These are phyloP conservation scores for Ciona savignyi DNA, from an alignment of 23 tunicate species.

Conservation along the genomic window DNA sequence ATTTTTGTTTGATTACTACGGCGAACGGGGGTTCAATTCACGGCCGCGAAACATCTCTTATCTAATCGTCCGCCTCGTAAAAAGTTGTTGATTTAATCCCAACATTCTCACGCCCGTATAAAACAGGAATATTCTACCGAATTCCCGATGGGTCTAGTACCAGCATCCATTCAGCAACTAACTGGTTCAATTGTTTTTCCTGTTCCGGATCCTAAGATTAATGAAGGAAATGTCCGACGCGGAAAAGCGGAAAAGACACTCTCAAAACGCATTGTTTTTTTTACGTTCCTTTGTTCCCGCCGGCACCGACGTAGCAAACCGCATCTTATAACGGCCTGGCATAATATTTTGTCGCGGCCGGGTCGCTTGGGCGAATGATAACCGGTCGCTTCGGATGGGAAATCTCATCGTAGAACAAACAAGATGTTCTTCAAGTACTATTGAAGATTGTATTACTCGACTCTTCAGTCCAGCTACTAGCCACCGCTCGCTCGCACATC, in stretches of 20 bases:
- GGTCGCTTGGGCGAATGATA: not conserved
- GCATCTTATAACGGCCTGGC: not conserved
- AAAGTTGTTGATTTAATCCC: conserved; percentile 1
- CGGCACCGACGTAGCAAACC: not conserved
- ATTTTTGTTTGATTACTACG: not conserved
- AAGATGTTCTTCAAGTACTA: not conserved
- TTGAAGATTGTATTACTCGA: not conserved
- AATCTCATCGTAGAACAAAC: conserved; percentile 6
- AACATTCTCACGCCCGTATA: not conserved
- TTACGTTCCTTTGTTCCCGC: not conserved
- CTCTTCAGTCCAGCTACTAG: not conserved
- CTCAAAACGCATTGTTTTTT: not conserved
- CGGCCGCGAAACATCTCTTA: not conserved
- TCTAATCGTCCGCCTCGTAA: not conserved
- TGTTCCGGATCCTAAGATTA: not conserved
- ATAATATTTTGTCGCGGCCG: not conserved
- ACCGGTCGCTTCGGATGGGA: conserved; percentile 8
- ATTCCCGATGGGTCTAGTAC: not conserved
- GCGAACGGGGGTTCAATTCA: not conserved
- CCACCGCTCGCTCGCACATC: not conserved
- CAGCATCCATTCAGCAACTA: not conserved
- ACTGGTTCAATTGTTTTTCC: not conserved
- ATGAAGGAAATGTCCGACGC: not conserved
- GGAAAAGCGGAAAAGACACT: not conserved
- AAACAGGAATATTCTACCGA: not conserved